Percentiles rank a stretch among this genome's conserved stretches.
phyloP scores from a whole-genome alignment of 2,797 vertebrate species.

The Hozukius guyotensis region DNA sequence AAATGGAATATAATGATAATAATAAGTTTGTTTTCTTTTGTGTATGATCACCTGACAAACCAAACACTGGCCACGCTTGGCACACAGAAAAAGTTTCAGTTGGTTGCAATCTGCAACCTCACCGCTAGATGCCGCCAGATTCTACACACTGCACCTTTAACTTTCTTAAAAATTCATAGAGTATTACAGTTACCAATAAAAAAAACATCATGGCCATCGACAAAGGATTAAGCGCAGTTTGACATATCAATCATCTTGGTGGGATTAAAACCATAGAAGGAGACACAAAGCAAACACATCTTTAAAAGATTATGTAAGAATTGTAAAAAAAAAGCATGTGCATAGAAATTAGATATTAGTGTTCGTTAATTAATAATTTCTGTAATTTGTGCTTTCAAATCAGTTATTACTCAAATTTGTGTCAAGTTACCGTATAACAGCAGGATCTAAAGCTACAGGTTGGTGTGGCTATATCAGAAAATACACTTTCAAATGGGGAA shows the following conservation, averaged over 20 bases:
- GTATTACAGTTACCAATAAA: not conserved
- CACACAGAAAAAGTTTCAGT: too few species aligned
- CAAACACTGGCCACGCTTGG: too few species aligned
- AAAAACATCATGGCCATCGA: too few species aligned
- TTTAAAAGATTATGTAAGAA: not conserved
- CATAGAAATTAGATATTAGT: not conserved
- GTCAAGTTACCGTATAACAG: not conserved
- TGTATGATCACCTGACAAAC: too few species aligned
- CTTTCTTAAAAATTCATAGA: too few species aligned
- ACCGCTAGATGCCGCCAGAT: too few species aligned
- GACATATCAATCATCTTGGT: not conserved
- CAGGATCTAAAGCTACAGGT: not conserved
- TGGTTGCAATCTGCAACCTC: too few species aligned
- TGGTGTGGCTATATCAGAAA: not conserved
- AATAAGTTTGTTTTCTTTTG: too few species aligned
- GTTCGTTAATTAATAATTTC: fast-evolving
- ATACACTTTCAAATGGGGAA: not conserved
- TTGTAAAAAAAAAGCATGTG: not conserved
- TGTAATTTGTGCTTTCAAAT: not conserved
- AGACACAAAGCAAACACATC: not conserved
- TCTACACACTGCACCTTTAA: too few species aligned
- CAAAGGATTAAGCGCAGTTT: not conserved
- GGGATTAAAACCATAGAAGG: not conserved
- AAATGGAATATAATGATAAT: too few species aligned
- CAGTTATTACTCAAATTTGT: not conserved